phyloP scores from a whole-genome alignment of 2,113 vertebrate genomes.

The Dasyornis broadbenti region DNA sequence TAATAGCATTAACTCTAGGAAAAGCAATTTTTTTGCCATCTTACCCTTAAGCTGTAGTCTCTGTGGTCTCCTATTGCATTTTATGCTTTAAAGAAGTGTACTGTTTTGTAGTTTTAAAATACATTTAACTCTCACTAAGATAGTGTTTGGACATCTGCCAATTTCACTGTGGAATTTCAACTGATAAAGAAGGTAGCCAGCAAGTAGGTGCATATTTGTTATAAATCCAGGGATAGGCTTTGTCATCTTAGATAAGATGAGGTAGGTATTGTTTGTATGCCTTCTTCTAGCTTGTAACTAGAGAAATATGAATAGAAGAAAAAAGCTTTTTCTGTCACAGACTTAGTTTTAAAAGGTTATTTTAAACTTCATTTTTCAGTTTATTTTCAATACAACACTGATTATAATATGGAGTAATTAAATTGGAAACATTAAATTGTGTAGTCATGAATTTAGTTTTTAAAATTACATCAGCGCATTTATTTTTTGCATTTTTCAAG shows the following conservation, averaged over 20 bases:
- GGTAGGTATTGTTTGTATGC: constrained; percentile 37
- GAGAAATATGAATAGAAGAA: neutral
- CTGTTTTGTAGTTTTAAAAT: constrained; percentile 40
- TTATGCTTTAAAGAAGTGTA: constrained; percentile 12
- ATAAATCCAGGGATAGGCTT: constrained; percentile 60
- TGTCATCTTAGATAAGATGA: constrained; percentile 59
- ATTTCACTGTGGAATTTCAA: constrained; percentile 57
- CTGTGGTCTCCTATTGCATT: constrained; percentile 16
- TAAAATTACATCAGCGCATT: neutral
- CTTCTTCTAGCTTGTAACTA: constrained; percentile 10
- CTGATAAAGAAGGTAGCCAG: constrained; percentile 59
- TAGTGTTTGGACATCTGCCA: constrained; percentile 58
- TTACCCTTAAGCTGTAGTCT: constrained; percentile 37
- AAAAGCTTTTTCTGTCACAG: neutral
- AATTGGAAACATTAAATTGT: neutral
- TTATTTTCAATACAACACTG: neutral
- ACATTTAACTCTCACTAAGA: constrained; percentile 42
- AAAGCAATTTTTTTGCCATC: constrained; percentile 15
- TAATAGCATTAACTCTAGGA: constrained; percentile 16
- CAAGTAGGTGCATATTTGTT: constrained; percentile 64
- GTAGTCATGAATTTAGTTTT: neutral
- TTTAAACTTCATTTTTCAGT: neutral
- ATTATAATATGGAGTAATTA: neutral
- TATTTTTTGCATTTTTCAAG: constrained; percentile 20
- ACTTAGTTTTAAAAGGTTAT: neutral